These are phyloP conservation scores for Trichopoda pennipes DNA, from an alignment of 2,888 invertebrate species.

Conservation along the genomic window DNA sequence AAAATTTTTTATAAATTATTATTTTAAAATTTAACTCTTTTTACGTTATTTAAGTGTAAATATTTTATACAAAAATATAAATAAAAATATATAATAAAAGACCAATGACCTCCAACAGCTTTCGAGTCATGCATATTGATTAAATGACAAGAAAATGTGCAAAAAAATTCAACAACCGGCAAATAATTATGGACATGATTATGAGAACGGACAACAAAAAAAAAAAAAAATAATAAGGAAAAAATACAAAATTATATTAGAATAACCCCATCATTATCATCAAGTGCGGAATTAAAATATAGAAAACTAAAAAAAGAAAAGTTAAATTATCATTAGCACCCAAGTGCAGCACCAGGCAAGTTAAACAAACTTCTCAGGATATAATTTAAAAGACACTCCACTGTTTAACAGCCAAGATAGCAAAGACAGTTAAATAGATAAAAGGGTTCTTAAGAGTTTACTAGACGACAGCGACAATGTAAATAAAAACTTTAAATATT, in stretches of 20 bases:
- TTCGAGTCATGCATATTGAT: conserved; percentile 1
- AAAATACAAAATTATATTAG: neutral
- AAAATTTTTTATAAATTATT: neutral
- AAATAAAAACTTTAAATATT: too few species aligned
- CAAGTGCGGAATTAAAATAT: neutral
- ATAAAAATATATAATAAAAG: conserved; percentile 15
- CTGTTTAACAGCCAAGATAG: too few species aligned
- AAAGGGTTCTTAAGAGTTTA: too few species aligned
- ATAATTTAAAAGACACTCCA: too few species aligned
- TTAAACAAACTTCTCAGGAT: neutral
- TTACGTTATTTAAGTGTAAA: neutral
- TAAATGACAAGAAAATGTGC: conserved; percentile 4
- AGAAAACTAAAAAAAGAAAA: neutral
- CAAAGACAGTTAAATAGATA: too few species aligned
- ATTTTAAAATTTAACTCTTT: neutral
- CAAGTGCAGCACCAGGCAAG: conserved; percentile 6
- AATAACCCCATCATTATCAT: conserved; percentile 8
- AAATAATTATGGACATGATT: conserved; percentile 38
- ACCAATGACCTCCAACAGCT: neutral
- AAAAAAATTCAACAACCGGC: conserved; percentile 23
- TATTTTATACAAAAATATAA: neutral
- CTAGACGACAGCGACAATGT: too few species aligned
- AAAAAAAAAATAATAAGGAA: neutral
- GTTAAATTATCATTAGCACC: conserved; percentile 13
- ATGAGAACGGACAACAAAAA: conserved; percentile 2